These are phyloP conservation scores for Sebastes steindachneri DNA, from an alignment of 2,797 vertebrate genomes.

Conservation along the genomic window DNA sequence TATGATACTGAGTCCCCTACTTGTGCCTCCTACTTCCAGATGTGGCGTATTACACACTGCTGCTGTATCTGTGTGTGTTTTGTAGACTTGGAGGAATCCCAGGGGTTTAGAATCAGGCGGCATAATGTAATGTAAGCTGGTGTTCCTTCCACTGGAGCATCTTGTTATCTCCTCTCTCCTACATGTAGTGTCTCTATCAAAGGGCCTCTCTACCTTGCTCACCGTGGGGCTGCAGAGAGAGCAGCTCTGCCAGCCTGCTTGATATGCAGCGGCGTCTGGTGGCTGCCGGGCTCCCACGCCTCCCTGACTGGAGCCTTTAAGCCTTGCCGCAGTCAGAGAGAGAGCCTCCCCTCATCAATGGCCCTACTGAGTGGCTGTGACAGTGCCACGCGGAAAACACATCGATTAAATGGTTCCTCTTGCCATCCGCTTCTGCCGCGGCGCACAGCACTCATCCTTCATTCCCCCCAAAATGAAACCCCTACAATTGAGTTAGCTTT, in stretches of 20 bases:
- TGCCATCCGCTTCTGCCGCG: slow-evolving; percentile 43
- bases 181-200: slow-evolving; percentile 70
- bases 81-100: slow-evolving; percentile 48
- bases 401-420: slow-evolving; percentile 75
- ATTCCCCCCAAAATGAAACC: slow-evolving; percentile 66
- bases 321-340: slow-evolving; percentile 67
- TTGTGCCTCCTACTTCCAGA: slow-evolving; percentile 21
- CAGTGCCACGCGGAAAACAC: slow-evolving; percentile 71
- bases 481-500: slow-evolving; percentile 65
- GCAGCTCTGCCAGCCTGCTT: slow-evolving; percentile 73
- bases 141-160: slow-evolving; percentile 57
- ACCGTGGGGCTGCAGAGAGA: slow-evolving; percentile 65
- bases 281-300: slow-evolving; percentile 71
- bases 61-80: slow-evolving; percentile 36
- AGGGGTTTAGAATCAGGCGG: slow-evolving; percentile 42
- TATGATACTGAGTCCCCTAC: neutral
- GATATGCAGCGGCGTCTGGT: slow-evolving; percentile 79
- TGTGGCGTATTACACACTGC: neutral
- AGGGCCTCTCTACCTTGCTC: slow-evolving; percentile 66
- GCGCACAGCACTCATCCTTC: slow-evolving; percentile 57
- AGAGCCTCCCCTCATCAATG: slow-evolving; percentile 78
- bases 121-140: slow-evolving; percentile 57
- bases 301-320: slow-evolving; percentile 78
- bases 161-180: slow-evolving; percentile 65
- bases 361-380: slow-evolving; percentile 75